Conservation (phyloP, 2,888 invertebrate species). For the Steromphala cineraria region DNA sequence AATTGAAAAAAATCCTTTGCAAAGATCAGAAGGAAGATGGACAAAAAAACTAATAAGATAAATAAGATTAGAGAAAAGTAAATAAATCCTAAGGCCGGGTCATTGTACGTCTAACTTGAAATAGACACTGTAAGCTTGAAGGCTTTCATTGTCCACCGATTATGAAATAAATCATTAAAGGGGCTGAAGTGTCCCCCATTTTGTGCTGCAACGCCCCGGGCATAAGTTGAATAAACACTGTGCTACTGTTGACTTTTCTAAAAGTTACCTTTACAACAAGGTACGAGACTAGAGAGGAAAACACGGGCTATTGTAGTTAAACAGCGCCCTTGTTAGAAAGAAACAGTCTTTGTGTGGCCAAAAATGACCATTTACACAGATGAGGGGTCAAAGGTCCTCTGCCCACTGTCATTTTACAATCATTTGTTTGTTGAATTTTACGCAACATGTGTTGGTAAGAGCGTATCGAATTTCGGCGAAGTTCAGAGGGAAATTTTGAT, state of each 20-base stretch:
- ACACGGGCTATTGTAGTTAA: too few species aligned
- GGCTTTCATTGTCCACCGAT: neutral
- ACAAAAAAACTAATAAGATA: too few species aligned
- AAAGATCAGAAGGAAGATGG: too few species aligned
- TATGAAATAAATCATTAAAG: slow-evolving; percentile 18
- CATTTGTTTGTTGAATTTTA: slow-evolving; percentile 1
- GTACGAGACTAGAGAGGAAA: neutral
- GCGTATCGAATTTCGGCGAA: neutral
- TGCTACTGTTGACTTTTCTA: slow-evolving; percentile 1
- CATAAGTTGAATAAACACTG: neutral
- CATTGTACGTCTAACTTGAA: neutral
- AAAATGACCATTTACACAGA: too few species aligned
- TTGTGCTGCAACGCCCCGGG: neutral
- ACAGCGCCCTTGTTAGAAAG: too few species aligned
- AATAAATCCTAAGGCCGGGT: neutral
- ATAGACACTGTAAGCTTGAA: neutral
- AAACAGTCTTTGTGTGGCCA: too few species aligned
- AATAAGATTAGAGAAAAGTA: too few species aligned
- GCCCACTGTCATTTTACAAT: too few species aligned
- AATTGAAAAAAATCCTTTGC: too few species aligned
- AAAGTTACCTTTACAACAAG: neutral
- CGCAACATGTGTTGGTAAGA: neutral
- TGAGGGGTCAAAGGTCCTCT: too few species aligned
- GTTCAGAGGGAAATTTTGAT: slow-evolving; percentile 5
- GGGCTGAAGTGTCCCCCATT: neutral